Base-by-base conservation (phyloP, 2,888 invertebrate genomes). In the Tenthredo distinguenda region DNA sequence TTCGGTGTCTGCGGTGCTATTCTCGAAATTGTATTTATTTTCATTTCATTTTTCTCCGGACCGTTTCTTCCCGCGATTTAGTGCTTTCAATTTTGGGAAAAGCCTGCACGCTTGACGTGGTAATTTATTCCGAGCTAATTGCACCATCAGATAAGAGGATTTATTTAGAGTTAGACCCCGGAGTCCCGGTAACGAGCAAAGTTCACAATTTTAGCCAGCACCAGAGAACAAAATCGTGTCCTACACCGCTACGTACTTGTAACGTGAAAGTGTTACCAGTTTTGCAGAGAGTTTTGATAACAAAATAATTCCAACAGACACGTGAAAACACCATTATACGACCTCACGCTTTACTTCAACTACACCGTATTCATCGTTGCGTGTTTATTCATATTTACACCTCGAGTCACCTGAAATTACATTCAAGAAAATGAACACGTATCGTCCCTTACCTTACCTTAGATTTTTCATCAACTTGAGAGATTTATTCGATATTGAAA, bases 181-280 rank as follows among this genome's bases (percentile, higher is more conserved):
- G n/a, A 62, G 55, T 26, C 58, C 2, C 34, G 58, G 81, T 81
- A 81, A 81, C 81, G 81, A 81, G 62, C 10, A 81, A 81, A 62
- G 81, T 81, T 81, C 37, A 81, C 47, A 62, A 81, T 81, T 81
- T 81, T 81, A 81, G n/a, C 62, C 62, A 81, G 62, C 81, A 31
- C 62, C 40, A 21, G 72, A 21, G 72, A 74, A 74, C 72, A 43
- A 43, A 34, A 43, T 43, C 72, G 43, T 43, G 68, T 31, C 68
- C 34, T 34, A 68, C 34, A 68, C 34, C 68, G 34, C 31, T 34
- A 68, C 34, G 15, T 68, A 68, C 68, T 68, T 68, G 68, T 68
- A 34, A 68, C 68, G 68, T 6, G 34, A 68, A 68, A 68, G 68
- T 68, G 68, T 68, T 68, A 68, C 68, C 34, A 68, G 68, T 68